Evolutionary conservation across 2,113 vertebrate genomes (phyloP).

Genomic region (mouse (Mus musculus)): GRCm39 chr16:80356501-80357000

Average conservation of each 20-base stretch:
- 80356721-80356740: neutral
- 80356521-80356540: neutral
- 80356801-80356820: neutral
- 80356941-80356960: constrained; percentile 6
- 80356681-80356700: neutral
- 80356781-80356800: constrained; percentile 22
- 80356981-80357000: neutral
- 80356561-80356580: neutral
- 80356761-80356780: constrained; percentile 1
- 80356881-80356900: neutral
- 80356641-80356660: neutral
- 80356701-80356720: neutral
- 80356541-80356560: neutral
- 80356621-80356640: neutral
- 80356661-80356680: constrained; percentile 28
- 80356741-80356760: constrained; percentile 14
- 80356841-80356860: neutral
- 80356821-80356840: constrained; percentile 12
- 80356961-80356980: neutral
- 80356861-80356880: neutral
- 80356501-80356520: neutral
- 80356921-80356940: constrained; percentile 49
- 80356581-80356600: neutral
- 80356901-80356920: neutral
- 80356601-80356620: neutral